phyloP scores from a whole-genome alignment of 2,888 invertebrate species.

The Diogma glabrata region DNA sequence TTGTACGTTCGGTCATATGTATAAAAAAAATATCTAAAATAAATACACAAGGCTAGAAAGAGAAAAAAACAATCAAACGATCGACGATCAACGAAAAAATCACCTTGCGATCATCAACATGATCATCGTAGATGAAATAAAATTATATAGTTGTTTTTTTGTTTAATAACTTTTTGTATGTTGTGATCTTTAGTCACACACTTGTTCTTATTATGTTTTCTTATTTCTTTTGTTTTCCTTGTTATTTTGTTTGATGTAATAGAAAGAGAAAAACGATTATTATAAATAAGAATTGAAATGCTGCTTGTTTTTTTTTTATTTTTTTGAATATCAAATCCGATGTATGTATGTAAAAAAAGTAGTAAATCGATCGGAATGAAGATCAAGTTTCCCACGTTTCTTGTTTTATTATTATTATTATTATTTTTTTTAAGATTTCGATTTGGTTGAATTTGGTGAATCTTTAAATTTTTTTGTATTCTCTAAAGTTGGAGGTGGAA shows the following conservation, averaged over 20 bases:
- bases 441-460: conserved; percentile 9
- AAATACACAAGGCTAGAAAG: too few relatives aligned
- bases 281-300: conserved; percentile 7
- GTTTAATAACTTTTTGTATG: background rate
- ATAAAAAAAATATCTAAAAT: too few relatives aligned
- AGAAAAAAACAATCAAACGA: too few relatives aligned
- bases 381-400: conserved; percentile 9
- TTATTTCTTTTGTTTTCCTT: background rate
- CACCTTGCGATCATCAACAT: conserved; percentile 7
- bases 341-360: conserved; percentile 8
- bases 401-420: conserved; percentile 1
- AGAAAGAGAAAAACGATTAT: conserved; percentile 4
- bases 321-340: conserved; percentile 1
- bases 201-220: conserved; percentile 3
- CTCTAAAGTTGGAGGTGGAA: conserved; percentile 8
- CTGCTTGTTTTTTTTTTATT: conserved; percentile 5
- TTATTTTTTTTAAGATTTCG: conserved; percentile 4
- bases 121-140: conserved; percentile 7
- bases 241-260: background rate
- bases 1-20: too few relatives aligned
- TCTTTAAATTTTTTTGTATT: conserved; percentile 4
- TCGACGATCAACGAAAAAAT: too few relatives aligned
- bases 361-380: conserved; percentile 9
- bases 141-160: too few relatives aligned
- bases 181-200: conserved; percentile 1